Conservation (phyloP, 2,113 vertebrate species). For the Dasyurus viverrinus region DNA sequence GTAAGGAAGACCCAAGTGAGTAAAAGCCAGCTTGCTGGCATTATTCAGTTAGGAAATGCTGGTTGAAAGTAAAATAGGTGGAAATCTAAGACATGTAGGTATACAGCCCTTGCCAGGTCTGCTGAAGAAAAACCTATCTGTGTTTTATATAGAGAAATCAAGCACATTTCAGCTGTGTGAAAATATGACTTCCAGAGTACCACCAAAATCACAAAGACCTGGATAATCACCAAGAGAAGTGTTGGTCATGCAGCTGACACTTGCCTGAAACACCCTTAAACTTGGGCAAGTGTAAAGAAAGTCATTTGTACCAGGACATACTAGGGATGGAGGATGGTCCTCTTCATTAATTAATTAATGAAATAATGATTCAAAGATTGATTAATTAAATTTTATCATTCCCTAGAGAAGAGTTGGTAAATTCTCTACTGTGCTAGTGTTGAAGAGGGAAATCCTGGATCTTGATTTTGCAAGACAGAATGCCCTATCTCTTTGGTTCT, state of each 20-base stretch:
- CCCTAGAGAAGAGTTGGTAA: constrained; percentile 8
- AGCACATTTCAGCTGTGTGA: constrained; percentile 65
- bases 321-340: neutral
- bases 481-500: neutral
- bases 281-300: neutral
- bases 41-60: constrained; percentile 64
- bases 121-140: constrained; percentile 43
- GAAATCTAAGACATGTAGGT: constrained; percentile 58
- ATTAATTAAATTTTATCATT: neutral
- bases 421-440: neutral
- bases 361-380: too few relatives aligned
- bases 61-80: constrained; percentile 67
- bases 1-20: constrained; percentile 55
- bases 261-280: neutral
- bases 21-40: constrained; percentile 70
- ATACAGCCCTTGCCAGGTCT: constrained; percentile 63
- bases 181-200: constrained; percentile 61
- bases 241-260: neutral
- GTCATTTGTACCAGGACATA: neutral
- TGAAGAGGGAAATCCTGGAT: neutral
- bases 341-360: neutral
- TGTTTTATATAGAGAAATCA: constrained; percentile 48
- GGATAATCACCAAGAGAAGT: constrained; percentile 44
- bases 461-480: neutral
- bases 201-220: constrained; percentile 68